Evolutionary conservation across 2,888 invertebrate genomes (phyloP).

Genomic region (Drosophila hawaiiensis): DNA sequence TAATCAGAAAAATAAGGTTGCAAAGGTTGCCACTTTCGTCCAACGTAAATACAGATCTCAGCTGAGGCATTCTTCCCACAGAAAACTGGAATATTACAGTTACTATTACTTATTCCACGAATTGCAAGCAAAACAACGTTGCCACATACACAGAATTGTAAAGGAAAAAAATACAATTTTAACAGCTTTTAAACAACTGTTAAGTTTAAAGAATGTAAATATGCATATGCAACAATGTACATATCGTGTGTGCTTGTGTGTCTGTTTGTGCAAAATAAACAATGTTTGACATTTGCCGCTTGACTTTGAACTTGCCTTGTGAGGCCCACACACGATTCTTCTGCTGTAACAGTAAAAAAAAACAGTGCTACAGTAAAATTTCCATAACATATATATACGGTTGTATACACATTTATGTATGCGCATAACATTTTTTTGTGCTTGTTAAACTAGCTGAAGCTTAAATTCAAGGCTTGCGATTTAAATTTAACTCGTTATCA

Average conservation of each 20-base stretch:
- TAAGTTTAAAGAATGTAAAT: background rate
- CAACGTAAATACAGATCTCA: conserved; percentile 9
- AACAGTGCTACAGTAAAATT: conserved; percentile 23
- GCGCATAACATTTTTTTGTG: conserved; percentile 25
- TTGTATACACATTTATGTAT: conserved; percentile 15
- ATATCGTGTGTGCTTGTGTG: background rate
- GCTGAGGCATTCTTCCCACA: conserved; percentile 3
- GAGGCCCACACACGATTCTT: conserved; percentile 12
- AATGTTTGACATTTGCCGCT: conserved; percentile 50
- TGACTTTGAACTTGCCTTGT: conserved; percentile 68
- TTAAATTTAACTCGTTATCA: conserved; percentile 50
- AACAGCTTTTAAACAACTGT: conserved; percentile 24
- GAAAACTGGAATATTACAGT: conserved; percentile 28
- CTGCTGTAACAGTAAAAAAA: background rate
- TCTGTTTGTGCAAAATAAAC: conserved; percentile 43
- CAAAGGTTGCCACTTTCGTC: conserved; percentile 39
- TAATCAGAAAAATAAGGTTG: conserved; percentile 37
- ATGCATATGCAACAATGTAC: conserved; percentile 1
- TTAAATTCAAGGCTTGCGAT: conserved; percentile 43
- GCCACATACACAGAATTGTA: conserved; percentile 31
- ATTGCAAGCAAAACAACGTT: background rate
- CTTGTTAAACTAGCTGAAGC: conserved; percentile 16
- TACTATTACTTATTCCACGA: conserved; percentile 5
- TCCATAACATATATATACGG: conserved; percentile 25
- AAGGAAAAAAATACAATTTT: conserved; percentile 20